These are phyloP conservation scores for Kryphioiulus occultus DNA, from an alignment of 2,888 invertebrate species.

Conservation along the genomic window DNA sequence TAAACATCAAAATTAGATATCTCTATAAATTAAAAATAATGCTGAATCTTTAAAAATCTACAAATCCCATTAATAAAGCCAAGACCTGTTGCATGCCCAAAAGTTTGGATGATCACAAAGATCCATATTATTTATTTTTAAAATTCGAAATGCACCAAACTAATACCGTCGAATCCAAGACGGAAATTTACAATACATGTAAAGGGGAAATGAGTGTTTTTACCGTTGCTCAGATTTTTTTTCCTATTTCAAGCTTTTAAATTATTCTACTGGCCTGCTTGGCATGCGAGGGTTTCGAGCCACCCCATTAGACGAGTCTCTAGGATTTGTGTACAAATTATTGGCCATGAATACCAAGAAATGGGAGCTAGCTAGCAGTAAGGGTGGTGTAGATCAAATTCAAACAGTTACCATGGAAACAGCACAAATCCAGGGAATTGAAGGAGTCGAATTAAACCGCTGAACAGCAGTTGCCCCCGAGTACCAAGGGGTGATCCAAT, in stretches of 20 bases:
- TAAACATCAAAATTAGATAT: no score
- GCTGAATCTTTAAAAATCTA: no score
- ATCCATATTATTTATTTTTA: not conserved
- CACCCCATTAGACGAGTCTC: not conserved
- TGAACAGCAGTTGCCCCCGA: constrained; percentile 26
- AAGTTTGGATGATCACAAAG: not conserved
- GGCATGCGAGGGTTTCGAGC: not conserved
- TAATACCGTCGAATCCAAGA: not conserved
- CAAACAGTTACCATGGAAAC: constrained; percentile 8
- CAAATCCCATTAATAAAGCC: not conserved
- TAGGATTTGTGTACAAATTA: constrained; percentile 17
- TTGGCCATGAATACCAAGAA: constrained; percentile 11
- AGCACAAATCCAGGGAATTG: not conserved
- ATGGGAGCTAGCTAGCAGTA: not conserved
- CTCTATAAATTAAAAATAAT: no score
- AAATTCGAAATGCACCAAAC: not conserved
- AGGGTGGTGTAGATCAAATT: constrained; percentile 10
- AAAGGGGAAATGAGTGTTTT: not conserved
- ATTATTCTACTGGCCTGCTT: not conserved
- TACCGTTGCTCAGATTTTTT: not conserved
- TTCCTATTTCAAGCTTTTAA: not conserved
- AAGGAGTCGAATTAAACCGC: not conserved
- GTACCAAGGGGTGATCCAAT: not conserved
- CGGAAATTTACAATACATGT: not conserved
- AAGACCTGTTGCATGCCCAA: not conserved